Percentiles rank a stretch among this genome's conserved stretches.
Evolutionary conservation across 2,797 vertebrate genomes (phyloP).

Genomic region (Okamejei kenojei): DNA sequence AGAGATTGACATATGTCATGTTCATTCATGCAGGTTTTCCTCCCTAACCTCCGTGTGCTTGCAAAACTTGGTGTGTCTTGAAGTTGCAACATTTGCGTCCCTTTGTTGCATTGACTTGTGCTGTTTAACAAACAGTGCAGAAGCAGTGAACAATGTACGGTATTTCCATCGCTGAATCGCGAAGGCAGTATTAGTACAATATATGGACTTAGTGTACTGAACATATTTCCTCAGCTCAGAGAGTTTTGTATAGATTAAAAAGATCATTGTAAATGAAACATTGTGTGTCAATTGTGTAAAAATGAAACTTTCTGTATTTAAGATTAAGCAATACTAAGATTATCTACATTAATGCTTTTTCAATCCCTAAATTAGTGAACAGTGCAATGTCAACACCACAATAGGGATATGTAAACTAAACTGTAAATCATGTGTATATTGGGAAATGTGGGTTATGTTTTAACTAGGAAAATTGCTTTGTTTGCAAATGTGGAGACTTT

Average conservation of each 20-base stretch:
- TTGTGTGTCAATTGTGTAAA: slow-evolving; percentile 24
- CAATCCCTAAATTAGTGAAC: background rate
- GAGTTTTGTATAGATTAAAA: slow-evolving; percentile 18
- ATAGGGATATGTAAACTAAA: background rate
- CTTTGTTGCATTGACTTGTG: background rate
- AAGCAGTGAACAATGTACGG: background rate
- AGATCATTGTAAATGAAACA: slow-evolving; percentile 24
- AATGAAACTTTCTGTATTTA: background rate
- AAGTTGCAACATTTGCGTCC: background rate
- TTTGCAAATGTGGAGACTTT: background rate
- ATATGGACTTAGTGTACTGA: slow-evolving; percentile 28
- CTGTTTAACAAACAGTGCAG: slow-evolving; percentile 31
- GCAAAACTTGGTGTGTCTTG: background rate
- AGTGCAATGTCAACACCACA: background rate
- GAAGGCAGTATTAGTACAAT: slow-evolving; percentile 3
- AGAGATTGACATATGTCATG: too few relatives aligned
- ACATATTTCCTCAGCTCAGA: slow-evolving; percentile 14
- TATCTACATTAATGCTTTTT: slow-evolving; percentile 12
- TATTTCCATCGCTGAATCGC: background rate
- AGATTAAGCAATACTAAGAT: slow-evolving; percentile 32
- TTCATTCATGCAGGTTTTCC: background rate
- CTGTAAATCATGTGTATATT: slow-evolving; percentile 15
- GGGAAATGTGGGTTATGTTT: background rate
- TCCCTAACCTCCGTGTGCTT: background rate
- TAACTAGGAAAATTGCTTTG: background rate